A percentile compares a stretch with the other conserved stretches of the same genome.
Conservation (phyloP, 1,140 invertebrate genomes). For the Trachelipus rathkii region DNA sequence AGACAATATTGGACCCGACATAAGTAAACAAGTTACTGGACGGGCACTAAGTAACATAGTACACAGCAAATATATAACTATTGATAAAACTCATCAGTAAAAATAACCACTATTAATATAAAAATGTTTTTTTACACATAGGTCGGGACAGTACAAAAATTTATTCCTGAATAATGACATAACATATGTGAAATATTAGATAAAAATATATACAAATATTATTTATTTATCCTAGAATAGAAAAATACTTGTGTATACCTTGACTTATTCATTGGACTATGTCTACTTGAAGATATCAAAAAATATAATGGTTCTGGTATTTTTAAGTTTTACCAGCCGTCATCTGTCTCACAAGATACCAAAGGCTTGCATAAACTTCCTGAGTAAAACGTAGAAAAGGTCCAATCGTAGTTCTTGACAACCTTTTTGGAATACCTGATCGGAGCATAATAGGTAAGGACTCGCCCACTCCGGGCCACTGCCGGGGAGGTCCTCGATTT, state of each 20-base stretch:
- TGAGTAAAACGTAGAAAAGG: conserved; percentile 88
- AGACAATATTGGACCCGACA: too few relatives aligned
- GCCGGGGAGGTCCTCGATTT: too few relatives aligned
- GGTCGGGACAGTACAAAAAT: too few relatives aligned
- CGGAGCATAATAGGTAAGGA: neutral
- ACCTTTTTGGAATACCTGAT: conserved; percentile 34
- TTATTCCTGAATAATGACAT: too few relatives aligned
- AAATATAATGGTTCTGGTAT: conserved; percentile 85
- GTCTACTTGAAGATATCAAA: conserved; percentile 53
- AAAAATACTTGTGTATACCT: conserved; percentile 82
- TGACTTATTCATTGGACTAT: neutral
- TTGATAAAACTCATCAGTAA: too few relatives aligned
- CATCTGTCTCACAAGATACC: conserved; percentile 58
- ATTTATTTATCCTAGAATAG: conserved; percentile 70
- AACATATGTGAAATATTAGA: too few relatives aligned
- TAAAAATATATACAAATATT: conserved; percentile 8
- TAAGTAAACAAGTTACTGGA: too few relatives aligned
- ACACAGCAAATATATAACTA: too few relatives aligned
- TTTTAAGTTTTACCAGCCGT: conserved; percentile 83
- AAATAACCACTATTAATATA: too few relatives aligned
- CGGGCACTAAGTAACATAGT: too few relatives aligned
- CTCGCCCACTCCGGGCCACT: too few relatives aligned
- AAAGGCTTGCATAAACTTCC: conserved; percentile 67
- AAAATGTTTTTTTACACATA: too few relatives aligned
- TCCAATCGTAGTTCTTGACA: conserved; percentile 72